Base-by-base conservation (phyloP, 23 tunicate genomes). In the Halocynthia roretzi region DNA sequence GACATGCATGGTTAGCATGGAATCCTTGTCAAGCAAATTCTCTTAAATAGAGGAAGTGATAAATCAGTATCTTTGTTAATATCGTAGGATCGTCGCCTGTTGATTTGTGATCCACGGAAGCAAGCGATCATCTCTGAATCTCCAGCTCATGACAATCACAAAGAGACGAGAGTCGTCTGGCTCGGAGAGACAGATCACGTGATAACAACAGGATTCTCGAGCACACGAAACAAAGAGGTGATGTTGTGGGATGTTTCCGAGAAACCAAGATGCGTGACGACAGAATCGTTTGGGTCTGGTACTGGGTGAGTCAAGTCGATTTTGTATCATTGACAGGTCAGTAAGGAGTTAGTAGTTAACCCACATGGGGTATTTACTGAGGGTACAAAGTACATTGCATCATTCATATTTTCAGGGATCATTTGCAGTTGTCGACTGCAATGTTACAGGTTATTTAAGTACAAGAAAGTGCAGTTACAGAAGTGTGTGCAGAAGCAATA, bases 101-200 rank as follows among this genome's bases (percentile, higher is more conserved):
- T 50, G 14, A 67, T 92, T 14, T 19, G 74, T 8, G 90, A 92
- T 67, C 92, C 93, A 54, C 56, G 98, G 9, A 60, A 68, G 51
- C 49, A 67, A 11, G 53, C 7, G 2, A 68, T 83, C 52, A 65
- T 52, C 6, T 40, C 53, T 40, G 80, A 78, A 54, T 61, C 71
- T n/a, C 12, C 51, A 6, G 92, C 83, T 12, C 98, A 92, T 70
- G 87, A 51, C 52, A 92, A 92, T 67, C 98, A 92, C 79, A 92
- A 92, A 66, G 98, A 92, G 15, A 82, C 92, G 17, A 66, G 98
- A 15, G 82, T 92, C 21, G 50, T 72, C 49, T 92, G 75, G 60
- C 77, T 86, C 8, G 88, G 88, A 73, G 70, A 80, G 8, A 22
- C 85, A 1, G 85, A 72, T 8, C 80, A 86, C 58, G 8, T 92